These are phyloP conservation scores for Ardeotis arabs DNA, from an alignment of 2,113 vertebrate genomes.

Conservation along the genomic window DNA sequence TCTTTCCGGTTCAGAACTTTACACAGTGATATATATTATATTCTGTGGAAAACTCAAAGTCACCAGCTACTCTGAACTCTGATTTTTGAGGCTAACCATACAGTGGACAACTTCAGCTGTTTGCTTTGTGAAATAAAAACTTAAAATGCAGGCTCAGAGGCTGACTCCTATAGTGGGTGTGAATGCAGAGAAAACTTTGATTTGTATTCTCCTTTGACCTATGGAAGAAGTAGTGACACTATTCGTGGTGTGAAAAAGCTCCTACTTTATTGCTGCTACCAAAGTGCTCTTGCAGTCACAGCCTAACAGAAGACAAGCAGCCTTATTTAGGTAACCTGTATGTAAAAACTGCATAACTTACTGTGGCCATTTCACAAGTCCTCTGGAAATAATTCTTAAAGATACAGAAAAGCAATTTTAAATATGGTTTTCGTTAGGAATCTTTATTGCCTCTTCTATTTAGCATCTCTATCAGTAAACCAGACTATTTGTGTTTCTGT, in stretches of 20 bases:
- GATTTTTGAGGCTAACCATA: neutral
- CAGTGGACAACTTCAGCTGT: neutral
- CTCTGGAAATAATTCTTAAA: constrained; percentile 60
- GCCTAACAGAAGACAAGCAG: neutral
- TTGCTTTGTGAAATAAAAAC: neutral
- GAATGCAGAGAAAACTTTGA: constrained; percentile 4
- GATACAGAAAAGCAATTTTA: constrained; percentile 58
- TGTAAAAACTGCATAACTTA: neutral
- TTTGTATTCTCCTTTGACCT: constrained; percentile 24
- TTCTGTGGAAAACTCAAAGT: neutral
- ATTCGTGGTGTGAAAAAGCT: neutral
- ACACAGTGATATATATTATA: neutral
- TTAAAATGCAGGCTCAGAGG: neutral
- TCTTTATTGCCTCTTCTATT: constrained; percentile 62
- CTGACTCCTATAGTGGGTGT: neutral
- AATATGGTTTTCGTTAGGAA: constrained; percentile 42
- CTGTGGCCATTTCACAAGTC: constrained; percentile 42
- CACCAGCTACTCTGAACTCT: neutral
- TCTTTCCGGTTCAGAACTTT: neutral
- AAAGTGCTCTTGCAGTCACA: constrained; percentile 8
- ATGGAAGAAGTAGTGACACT: constrained; percentile 7
- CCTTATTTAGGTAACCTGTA: constrained; percentile 24
- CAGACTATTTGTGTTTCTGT: constrained; percentile 43
- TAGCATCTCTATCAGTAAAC: constrained; percentile 45
- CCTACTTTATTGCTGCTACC: neutral